Evolutionary conservation across 2,113 vertebrate species (phyloP), one percentile per base, ranked within the genome.

Genomic region (Lates calcarifer): DNA sequence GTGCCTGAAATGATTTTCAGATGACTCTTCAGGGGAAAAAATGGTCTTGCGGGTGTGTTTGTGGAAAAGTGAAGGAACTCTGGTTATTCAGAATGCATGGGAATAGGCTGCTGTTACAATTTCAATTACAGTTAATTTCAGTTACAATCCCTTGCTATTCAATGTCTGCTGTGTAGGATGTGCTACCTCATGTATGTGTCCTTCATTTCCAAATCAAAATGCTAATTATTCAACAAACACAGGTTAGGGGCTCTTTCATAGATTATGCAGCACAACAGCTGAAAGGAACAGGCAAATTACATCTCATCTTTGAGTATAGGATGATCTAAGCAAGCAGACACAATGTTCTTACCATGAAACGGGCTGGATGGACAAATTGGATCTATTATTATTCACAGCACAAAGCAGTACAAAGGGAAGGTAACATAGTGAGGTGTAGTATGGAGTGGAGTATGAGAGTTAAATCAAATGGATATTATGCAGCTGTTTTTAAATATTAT

Each of bases 181-280:
- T 67, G 60, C 64, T 41, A 18, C 67, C 29, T 31, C 37, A 41
- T 43, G 31, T 39, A 43, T 33, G 37, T 20, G 49, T 69, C 57
- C 58, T 47, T 55, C 22, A 29, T 24, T 49, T 55, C 33, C 33
- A 60, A 56, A 72, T 80, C 64, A 66, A 77, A 77, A 86, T 72
- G 56, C 45, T 62, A 74, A 82, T 83, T 17, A 53, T 79, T 79
- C 39, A 58, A 49, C 49, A 73, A 35, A 51, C 47, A 51, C 29
- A 58, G 67, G 74, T 69, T 26, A 84, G 43, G 66, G 68, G 43
- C 62, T 43, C 62, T 74, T 53, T 70, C 7, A 58, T 64, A 37
- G 43, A 76, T 76, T 70, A 85, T 77, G 76, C 76, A 79, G 39
- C 39, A 37, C 60, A 84, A 71, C 81, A 67, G 65, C 20, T 69